Percentiles rank a stretch among this genome's conserved stretches.
These are phyloP conservation scores for Prosopocoilus inquinatus DNA, from an alignment of 2,888 invertebrate species.

Conservation along the genomic window DNA sequence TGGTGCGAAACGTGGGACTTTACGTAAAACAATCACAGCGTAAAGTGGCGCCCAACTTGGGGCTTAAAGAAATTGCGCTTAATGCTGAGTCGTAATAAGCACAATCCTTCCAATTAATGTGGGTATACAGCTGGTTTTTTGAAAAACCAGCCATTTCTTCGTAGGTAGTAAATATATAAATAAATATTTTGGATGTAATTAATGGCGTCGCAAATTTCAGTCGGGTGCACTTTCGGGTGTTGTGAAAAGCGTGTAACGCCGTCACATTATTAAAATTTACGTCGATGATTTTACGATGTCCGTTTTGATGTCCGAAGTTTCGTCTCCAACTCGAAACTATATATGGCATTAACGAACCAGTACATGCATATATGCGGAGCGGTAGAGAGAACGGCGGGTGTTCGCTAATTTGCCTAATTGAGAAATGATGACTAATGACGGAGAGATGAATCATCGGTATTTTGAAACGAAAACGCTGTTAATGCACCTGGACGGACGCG, in stretches of 20 bases:
- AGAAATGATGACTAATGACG: slow-evolving; percentile 53
- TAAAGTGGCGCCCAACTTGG: too few relatives aligned
- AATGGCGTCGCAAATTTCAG: too few relatives aligned
- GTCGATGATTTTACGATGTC: slow-evolving; percentile 16
- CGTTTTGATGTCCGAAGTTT: slow-evolving; percentile 8
- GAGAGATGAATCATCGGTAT: slow-evolving; percentile 48
- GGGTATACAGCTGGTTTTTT: too few relatives aligned
- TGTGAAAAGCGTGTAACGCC: neutral
- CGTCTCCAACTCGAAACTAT: neutral
- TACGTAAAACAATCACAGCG: too few relatives aligned
- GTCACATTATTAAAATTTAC: slow-evolving; percentile 13
- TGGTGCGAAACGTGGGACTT: too few relatives aligned
- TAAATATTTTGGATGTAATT: too few relatives aligned
- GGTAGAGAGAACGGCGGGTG: slow-evolving; percentile 26
- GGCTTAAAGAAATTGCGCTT: too few relatives aligned
- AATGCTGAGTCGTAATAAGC: too few relatives aligned
- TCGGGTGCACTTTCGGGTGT: too few relatives aligned
- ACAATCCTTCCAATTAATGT: too few relatives aligned
- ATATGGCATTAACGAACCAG: neutral
- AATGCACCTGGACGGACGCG: slow-evolving; percentile 19
- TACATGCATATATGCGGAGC: slow-evolving; percentile 25
- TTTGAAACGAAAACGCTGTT: slow-evolving; percentile 49
- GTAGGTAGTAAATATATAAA: too few relatives aligned
- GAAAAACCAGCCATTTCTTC: too few relatives aligned
- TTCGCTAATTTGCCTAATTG: slow-evolving; percentile 51